Evolutionary conservation across 1,140 invertebrate species (phyloP).

Genomic region (Zaprionus tsacasi): DNA sequence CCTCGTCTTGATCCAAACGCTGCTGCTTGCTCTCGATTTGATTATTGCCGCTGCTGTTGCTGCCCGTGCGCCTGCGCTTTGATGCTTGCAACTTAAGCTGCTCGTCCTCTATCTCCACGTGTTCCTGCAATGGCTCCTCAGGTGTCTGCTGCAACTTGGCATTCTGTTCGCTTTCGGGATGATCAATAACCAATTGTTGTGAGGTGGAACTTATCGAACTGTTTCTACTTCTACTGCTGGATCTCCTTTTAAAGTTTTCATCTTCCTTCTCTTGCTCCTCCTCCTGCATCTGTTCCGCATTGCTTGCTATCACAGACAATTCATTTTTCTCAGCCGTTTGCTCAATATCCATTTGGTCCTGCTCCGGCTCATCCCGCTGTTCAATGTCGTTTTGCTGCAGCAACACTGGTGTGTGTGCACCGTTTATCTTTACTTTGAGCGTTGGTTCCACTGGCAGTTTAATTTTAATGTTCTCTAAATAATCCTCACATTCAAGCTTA

Average conservation of each 20-base stretch:
- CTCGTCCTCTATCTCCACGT: slow-evolving; percentile 20
- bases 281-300: slow-evolving; percentile 20
- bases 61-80: slow-evolving; percentile 48
- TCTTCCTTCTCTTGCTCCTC: slow-evolving; percentile 17
- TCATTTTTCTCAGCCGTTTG: slow-evolving; percentile 8
- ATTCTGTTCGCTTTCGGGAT: slow-evolving; percentile 65
- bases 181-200: slow-evolving; percentile 73
- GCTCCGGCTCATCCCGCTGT: neutral
- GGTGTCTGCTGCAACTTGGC: slow-evolving; percentile 22
- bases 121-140: slow-evolving; percentile 20
- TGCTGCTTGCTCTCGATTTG: neutral
- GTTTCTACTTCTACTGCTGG: slow-evolving; percentile 19
- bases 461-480: slow-evolving; percentile 1
- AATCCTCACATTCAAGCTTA: slow-evolving; percentile 7
- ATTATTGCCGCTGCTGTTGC: slow-evolving; percentile 14
- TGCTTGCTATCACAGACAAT: slow-evolving; percentile 66
- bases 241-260: neutral
- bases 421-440: slow-evolving; percentile 62
- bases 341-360: slow-evolving; percentile 10
- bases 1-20: neutral
- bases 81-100: slow-evolving; percentile 46
- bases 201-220: slow-evolving; percentile 67
- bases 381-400: neutral
- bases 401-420: slow-evolving; percentile 38
- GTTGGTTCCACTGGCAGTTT: slow-evolving; percentile 8